phyloP scores from a whole-genome alignment of 2,113 vertebrate species.

The Hemicordylus capensis region DNA sequence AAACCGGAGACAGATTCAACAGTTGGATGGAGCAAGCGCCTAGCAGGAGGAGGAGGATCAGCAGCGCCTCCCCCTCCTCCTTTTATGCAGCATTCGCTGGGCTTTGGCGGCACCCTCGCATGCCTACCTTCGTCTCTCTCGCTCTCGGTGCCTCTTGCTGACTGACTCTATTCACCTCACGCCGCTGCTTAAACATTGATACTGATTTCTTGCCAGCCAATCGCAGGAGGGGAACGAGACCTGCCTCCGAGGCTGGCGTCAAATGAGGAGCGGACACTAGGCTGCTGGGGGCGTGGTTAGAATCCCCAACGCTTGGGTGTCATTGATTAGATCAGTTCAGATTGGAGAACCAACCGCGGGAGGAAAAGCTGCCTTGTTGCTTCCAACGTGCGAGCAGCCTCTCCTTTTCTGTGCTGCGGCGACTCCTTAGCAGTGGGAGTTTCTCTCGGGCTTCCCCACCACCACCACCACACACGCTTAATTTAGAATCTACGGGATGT shows the following conservation, averaged over 20 bases:
- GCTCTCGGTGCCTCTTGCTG: slow-evolving; percentile 78
- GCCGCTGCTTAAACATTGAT: slow-evolving; percentile 97
- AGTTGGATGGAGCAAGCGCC: slow-evolving; percentile 73
- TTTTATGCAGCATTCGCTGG: slow-evolving; percentile 63
- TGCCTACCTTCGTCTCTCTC: not conserved
- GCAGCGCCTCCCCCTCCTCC: slow-evolving; percentile 37
- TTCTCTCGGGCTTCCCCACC: too few relatives aligned
- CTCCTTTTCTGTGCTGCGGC: not conserved
- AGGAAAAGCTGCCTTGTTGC: not conserved
- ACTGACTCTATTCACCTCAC: slow-evolving; percentile 94
- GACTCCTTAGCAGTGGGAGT: not conserved
- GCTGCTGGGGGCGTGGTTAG: slow-evolving; percentile 68
- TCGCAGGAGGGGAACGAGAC: slow-evolving; percentile 68
- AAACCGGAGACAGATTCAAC: slow-evolving; percentile 75
- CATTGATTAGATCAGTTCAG: slow-evolving; percentile 74
- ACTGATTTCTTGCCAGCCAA: slow-evolving; percentile 92
- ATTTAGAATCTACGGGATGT: not conserved
- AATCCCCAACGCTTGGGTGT: slow-evolving; percentile 60
- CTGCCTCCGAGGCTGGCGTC: slow-evolving; percentile 44
- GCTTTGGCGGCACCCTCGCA: not conserved
- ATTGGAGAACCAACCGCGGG: slow-evolving; percentile 21
- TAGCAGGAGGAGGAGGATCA: not conserved
- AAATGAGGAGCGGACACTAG: slow-evolving; percentile 63
- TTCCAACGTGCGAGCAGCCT: not conserved
- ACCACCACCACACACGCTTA: not conserved